Percentiles rank a stretch among this genome's conserved stretches.
Evolutionary conservation across 2,888 invertebrate species (phyloP).

Genomic region (Digitonthophagus gazella): DNA sequence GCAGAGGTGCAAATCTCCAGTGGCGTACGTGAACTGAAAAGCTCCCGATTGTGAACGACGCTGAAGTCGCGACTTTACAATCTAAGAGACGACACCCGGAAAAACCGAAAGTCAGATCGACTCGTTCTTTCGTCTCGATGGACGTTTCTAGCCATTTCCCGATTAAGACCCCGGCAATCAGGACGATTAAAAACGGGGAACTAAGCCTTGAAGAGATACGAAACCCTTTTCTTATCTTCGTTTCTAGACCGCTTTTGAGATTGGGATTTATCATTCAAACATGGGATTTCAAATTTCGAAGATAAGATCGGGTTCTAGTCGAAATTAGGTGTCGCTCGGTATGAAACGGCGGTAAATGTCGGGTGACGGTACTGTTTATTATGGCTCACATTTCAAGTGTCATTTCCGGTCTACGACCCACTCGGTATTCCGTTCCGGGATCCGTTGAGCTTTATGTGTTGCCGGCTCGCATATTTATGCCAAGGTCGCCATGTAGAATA

Average conservation of each 20-base stretch:
- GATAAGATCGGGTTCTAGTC: not conserved
- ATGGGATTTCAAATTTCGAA: not conserved
- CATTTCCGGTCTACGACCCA: not conserved
- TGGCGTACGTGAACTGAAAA: not conserved
- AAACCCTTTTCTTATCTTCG: no score
- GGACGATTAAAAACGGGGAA: no score
- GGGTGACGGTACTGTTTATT: not conserved
- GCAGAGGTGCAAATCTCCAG: not conserved
- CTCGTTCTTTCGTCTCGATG: not conserved
- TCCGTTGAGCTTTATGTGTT: not conserved
- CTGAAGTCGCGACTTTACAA: not conserved
- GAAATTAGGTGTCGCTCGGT: not conserved
- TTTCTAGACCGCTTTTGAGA: no score
- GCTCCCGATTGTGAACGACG: not conserved
- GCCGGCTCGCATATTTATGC: not conserved
- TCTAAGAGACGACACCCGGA: not conserved
- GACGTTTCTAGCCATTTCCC: not conserved
- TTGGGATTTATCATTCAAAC: not conserved
- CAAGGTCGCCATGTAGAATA: not conserved
- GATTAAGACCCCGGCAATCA: not conserved
- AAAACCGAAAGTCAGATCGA: not conserved
- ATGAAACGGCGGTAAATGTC: not conserved
- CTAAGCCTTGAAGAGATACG: no score
- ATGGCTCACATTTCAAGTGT: not conserved
- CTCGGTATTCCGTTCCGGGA: not conserved